phyloP scores from a whole-genome alignment of 1,140 invertebrate species.

The Trachymyrmex septentrionalis region DNA sequence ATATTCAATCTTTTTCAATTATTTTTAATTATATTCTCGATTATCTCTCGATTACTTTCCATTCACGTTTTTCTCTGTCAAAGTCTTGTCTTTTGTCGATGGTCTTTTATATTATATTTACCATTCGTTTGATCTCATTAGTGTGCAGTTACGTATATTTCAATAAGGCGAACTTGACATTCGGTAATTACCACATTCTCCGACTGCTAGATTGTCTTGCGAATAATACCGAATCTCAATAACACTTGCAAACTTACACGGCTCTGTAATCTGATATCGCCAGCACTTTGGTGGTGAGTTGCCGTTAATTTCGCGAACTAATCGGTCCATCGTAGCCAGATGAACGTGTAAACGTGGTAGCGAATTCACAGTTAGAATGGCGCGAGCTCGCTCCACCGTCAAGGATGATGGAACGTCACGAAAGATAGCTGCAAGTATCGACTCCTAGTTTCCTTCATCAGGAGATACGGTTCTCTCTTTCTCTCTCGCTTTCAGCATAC shows the following conservation, averaged over 20 bases:
- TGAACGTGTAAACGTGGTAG: slow-evolving; percentile 38
- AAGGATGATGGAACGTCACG: slow-evolving; percentile 22
- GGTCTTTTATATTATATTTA: not conserved
- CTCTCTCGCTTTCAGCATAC: not conserved
- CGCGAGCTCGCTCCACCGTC: not conserved
- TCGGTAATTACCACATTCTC: slow-evolving; percentile 44
- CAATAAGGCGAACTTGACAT: slow-evolving; percentile 21
- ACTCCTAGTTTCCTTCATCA: slow-evolving; percentile 13
- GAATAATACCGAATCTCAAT: slow-evolving; percentile 42
- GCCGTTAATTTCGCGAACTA: slow-evolving; percentile 57
- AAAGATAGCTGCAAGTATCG: slow-evolving; percentile 18
- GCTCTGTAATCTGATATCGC: slow-evolving; percentile 36
- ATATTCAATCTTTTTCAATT: not conserved
- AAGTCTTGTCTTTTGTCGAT: not conserved
- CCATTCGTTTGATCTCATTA: not conserved
- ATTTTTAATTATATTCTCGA: not conserved
- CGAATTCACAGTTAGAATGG: slow-evolving; percentile 12
- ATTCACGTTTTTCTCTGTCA: not conserved
- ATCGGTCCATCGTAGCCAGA: slow-evolving; percentile 42
- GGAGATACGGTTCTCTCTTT: not conserved
- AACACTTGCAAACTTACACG: slow-evolving; percentile 50
- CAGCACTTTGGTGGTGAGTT: slow-evolving; percentile 29
- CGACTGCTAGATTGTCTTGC: slow-evolving; percentile 35
- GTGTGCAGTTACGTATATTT: not conserved
- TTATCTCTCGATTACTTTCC: no score